A percentile compares a stretch with the other conserved stretches of the same genome.
phyloP scores from a whole-genome alignment of 2,888 invertebrate species.

The Orthosia gracilis region DNA sequence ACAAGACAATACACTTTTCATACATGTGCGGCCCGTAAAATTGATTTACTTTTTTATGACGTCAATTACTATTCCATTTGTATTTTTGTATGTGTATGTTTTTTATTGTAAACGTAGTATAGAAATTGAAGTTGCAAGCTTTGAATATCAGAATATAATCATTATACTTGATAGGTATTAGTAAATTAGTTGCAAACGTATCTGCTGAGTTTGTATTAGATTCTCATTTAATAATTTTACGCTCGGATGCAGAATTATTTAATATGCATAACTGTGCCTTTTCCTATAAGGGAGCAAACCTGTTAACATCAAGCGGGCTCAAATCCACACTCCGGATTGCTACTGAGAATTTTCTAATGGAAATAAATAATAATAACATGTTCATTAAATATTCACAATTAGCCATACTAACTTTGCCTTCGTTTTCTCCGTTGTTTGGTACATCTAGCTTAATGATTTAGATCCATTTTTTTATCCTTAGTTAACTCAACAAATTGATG shows the following conservation, averaged over 20 bases:
- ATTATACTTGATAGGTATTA: neutral
- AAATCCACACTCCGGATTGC: neutral
- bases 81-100: neutral
- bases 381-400: conserved; percentile 4
- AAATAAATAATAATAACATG: no score
- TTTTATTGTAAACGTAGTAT: no score
- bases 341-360: neutral
- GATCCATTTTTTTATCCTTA: no score
- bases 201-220: neutral
- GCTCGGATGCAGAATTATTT: neutral
- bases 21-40: conserved; percentile 27
- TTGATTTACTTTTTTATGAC: neutral
- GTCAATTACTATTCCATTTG: neutral
- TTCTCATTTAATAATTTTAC: neutral
- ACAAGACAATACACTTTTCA: neutral
- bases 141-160: neutral
- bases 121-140: neutral
- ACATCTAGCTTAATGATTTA: neutral
- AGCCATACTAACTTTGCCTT: neutral
- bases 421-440: neutral
- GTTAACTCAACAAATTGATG: no score
- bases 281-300: no score
- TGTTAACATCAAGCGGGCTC: neutral
- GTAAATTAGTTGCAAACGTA: neutral
- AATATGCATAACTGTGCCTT: neutral